Conservation (phyloP, 2,888 invertebrate genomes). For the Ichneumoninae sp. region DNA sequence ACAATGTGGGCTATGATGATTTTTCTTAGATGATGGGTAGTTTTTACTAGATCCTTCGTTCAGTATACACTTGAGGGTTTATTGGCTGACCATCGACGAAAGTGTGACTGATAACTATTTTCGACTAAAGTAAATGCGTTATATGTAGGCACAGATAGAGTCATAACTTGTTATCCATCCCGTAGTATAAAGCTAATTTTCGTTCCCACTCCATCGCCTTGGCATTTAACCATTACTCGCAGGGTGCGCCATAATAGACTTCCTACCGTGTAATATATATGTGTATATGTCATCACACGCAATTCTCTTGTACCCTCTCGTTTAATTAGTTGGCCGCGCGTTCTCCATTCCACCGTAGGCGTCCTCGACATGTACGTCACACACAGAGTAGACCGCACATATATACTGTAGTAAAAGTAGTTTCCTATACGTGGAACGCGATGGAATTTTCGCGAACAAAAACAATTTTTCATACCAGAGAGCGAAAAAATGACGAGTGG, state of each 20-base stretch:
- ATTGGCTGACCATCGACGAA: background rate
- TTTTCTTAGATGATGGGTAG: too few relatives aligned
- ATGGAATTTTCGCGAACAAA: background rate
- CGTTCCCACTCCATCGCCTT: background rate
- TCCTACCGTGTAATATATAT: conserved; percentile 27
- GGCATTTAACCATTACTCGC: conserved; percentile 3
- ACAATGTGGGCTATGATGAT: too few relatives aligned
- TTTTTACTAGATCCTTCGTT: too few relatives aligned
- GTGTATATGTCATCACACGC: background rate
- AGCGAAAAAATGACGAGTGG: background rate
- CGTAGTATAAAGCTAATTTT: background rate
- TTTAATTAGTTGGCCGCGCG: conserved; percentile 46
- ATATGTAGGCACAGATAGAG: conserved; percentile 14
- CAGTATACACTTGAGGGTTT: background rate
- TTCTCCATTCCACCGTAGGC: background rate
- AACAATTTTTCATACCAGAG: background rate
- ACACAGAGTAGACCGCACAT: background rate
- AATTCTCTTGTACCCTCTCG: conserved; percentile 25
- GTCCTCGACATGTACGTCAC: background rate
- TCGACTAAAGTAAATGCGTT: conserved; percentile 8
- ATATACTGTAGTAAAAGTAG: background rate
- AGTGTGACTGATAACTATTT: conserved; percentile 7
- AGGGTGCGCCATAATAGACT: conserved; percentile 24
- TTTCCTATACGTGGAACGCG: background rate
- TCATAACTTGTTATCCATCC: conserved; percentile 11